Evolutionary conservation across 2,113 vertebrate genomes (phyloP).

Genomic region (Corythornis madagascariensis): DNA sequence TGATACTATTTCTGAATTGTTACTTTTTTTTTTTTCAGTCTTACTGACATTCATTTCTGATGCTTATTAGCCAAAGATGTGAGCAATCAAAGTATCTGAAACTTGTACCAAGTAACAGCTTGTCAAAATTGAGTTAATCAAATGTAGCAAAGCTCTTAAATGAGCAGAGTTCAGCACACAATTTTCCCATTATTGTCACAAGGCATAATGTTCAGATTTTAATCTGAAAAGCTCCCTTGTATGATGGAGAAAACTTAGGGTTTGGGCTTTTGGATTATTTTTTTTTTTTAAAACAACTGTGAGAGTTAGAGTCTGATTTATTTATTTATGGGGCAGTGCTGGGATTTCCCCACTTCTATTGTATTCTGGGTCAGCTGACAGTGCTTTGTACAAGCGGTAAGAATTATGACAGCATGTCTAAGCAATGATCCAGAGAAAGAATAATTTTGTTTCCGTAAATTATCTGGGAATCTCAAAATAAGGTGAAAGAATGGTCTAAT

Average conservation of each 20-base stretch:
- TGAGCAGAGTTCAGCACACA: not conserved
- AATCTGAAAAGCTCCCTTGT: not conserved
- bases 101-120: not conserved
- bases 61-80: not conserved
- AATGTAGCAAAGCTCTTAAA: not conserved
- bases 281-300: not conserved
- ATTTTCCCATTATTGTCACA: not conserved
- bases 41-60: not conserved
- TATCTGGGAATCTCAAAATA: not conserved
- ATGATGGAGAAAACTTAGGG: not conserved
- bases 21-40: not conserved
- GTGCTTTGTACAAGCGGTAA: not conserved
- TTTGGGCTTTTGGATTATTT: not conserved
- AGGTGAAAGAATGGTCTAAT: not conserved
- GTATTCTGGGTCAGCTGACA: not conserved
- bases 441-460: not conserved
- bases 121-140: not conserved
- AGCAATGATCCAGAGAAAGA: not conserved
- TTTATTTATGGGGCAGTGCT: not conserved
- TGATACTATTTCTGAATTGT: not conserved
- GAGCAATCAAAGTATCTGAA: not conserved
- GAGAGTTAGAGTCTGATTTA: not conserved
- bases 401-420: not conserved
- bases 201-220: not conserved
- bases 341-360: not conserved